Percentiles rank a stretch among this genome's conserved stretches.
Conservation (phyloP, 1,140 invertebrate genomes). For the Neodiprion fabricii region DNA sequence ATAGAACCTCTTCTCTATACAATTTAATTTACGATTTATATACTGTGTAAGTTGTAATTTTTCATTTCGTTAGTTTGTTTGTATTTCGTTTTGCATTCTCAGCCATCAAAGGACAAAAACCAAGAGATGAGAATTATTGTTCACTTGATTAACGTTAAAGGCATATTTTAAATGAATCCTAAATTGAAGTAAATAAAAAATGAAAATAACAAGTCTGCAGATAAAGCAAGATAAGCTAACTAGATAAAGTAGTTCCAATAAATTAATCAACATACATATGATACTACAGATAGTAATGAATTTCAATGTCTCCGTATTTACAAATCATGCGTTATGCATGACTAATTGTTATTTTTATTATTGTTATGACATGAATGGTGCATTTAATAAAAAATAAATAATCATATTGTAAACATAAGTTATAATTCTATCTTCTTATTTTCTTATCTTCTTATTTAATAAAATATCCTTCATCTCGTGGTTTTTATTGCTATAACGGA, state of each 20-base stretch:
- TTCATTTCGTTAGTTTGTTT: neutral
- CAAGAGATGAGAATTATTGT: neutral
- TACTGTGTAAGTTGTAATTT: constrained; percentile 29
- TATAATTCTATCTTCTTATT: neutral
- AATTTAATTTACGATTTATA: constrained; percentile 42
- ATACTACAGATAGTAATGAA: too few relatives aligned
- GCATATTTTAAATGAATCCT: neutral
- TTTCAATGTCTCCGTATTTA: too few relatives aligned
- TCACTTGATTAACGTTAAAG: neutral
- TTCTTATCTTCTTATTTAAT: neutral
- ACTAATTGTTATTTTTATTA: too few relatives aligned
- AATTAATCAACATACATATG: too few relatives aligned
- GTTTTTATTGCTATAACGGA: neutral
- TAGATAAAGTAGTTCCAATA: too few relatives aligned
- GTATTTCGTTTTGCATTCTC: too few relatives aligned
- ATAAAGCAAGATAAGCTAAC: too few relatives aligned
- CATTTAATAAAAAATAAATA: neutral
- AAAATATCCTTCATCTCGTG: neutral
- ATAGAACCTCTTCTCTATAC: constrained; percentile 35
- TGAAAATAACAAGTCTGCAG: too few relatives aligned
- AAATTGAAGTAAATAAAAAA: neutral
- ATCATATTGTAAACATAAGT: neutral
- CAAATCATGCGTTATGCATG: too few relatives aligned
- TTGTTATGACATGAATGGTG: too few relatives aligned
- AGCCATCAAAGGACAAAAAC: neutral